phyloP scores from a whole-genome alignment of 2,888 invertebrate species.

The Nemotelus nigrinus region DNA sequence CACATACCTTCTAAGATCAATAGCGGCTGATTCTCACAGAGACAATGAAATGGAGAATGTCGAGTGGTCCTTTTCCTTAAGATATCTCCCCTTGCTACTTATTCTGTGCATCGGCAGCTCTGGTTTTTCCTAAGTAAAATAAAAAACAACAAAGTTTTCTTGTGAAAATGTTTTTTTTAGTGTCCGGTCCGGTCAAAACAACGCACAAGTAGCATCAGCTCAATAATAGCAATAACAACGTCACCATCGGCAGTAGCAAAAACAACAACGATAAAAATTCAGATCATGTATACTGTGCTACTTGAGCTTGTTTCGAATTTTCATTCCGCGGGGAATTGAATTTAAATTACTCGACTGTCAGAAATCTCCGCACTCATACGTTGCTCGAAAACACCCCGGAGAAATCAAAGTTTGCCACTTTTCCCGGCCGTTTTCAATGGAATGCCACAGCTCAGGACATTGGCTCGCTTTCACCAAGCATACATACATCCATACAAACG shows the following conservation, averaged over 20 bases:
- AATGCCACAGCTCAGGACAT: background rate
- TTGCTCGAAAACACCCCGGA: conserved; percentile 44
- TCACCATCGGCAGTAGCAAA: too few relatives aligned
- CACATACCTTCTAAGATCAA: too few relatives aligned
- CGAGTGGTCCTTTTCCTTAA: too few relatives aligned
- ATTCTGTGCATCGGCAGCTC: too few relatives aligned
- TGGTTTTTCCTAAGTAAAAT: too few relatives aligned
- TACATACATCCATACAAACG: too few relatives aligned
- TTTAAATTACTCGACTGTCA: conserved; percentile 47
- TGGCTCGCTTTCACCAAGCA: background rate
- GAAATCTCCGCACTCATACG: conserved; percentile 37
- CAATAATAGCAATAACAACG: too few relatives aligned
- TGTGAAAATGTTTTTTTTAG: background rate
- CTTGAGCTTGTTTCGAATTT: conserved; percentile 27
- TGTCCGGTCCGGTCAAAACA: conserved; percentile 16
- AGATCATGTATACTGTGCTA: conserved; percentile 18
- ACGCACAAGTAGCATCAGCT: background rate
- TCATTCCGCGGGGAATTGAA: conserved; percentile 42
- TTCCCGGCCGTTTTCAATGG: background rate
- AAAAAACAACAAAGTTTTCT: background rate
- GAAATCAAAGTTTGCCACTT: conserved; percentile 46
- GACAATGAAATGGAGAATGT: too few relatives aligned
- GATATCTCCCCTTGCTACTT: too few relatives aligned
- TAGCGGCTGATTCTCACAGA: too few relatives aligned
- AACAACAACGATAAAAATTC: conserved; percentile 17